Evolutionary conservation across 1,140 invertebrate species (phyloP).

Genomic region (Drosophila kepulauana): DNA sequence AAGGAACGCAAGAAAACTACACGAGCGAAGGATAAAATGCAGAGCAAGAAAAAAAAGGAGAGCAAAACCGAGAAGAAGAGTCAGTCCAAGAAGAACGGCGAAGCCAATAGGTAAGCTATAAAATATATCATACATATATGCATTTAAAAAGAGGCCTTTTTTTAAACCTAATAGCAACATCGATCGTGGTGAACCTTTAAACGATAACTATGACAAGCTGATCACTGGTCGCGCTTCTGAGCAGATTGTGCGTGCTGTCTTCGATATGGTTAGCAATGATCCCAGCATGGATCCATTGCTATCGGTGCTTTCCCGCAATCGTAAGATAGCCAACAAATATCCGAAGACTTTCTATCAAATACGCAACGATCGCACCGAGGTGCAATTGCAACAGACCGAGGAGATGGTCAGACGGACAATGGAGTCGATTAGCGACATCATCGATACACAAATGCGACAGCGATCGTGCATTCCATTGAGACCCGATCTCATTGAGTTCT

Average conservation of each 20-base stretch:
- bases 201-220: conserved; percentile 39
- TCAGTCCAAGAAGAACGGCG: background rate
- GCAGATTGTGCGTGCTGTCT: conserved; percentile 59
- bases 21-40: background rate
- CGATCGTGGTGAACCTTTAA: background rate
- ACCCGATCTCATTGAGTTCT: conserved; percentile 69
- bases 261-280: conserved; percentile 60
- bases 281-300: conserved; percentile 53
- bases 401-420: conserved; percentile 63
- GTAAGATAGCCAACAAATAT: conserved; percentile 8
- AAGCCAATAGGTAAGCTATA: background rate
- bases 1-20: conserved; percentile 5
- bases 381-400: conserved; percentile 53
- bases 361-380: conserved; percentile 51
- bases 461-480: conserved; percentile 64
- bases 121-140: background rate
- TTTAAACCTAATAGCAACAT: background rate
- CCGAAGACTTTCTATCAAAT: conserved; percentile 62
- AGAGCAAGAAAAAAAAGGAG: background rate
- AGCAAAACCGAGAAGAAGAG: background rate
- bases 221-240: conserved; percentile 52
- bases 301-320: conserved; percentile 57
- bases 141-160: no score
- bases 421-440: conserved; percentile 65
- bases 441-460: conserved; percentile 64